phyloP scores from a whole-genome alignment of 2,113 vertebrate genomes.

The Numida meleagris region DNA sequence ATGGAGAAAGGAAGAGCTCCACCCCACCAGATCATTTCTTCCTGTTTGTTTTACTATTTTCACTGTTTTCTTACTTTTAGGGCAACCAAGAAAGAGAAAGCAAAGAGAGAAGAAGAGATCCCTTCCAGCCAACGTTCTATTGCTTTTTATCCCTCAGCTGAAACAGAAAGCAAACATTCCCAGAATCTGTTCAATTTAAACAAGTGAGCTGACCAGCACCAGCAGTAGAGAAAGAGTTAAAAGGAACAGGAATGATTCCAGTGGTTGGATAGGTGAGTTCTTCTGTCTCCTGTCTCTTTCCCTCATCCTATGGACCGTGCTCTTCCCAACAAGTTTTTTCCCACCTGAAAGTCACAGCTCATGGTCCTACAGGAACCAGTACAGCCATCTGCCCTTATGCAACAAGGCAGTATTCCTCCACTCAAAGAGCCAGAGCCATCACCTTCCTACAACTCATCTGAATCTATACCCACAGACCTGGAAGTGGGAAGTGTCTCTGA shows the following conservation, averaged over 20 bases:
- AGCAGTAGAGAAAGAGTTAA: not conserved
- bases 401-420: fast-evolving
- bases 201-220: not conserved
- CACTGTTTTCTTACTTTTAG: conserved; percentile 50
- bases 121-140: not conserved
- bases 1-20: conserved; percentile 67
- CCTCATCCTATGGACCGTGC: too few relatives aligned
- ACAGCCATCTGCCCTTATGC: not conserved
- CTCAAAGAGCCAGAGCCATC: not conserved
- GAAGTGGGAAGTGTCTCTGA: not conserved
- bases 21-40: conserved; percentile 37
- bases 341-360: not conserved
- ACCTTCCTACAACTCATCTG: not conserved
- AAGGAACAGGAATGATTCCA: not conserved
- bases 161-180: not conserved
- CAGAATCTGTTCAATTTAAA: not conserved
- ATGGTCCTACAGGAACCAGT: not conserved
- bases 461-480: not conserved
- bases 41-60: conserved; percentile 68
- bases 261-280: not conserved
- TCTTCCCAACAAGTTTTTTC: not conserved
- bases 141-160: not conserved
- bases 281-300: fast-evolving
- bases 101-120: not conserved
- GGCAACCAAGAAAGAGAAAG: not conserved